Evolutionary conservation across 2,888 invertebrate species (phyloP).

Genomic region (Hypselothyrea guttata): DNA sequence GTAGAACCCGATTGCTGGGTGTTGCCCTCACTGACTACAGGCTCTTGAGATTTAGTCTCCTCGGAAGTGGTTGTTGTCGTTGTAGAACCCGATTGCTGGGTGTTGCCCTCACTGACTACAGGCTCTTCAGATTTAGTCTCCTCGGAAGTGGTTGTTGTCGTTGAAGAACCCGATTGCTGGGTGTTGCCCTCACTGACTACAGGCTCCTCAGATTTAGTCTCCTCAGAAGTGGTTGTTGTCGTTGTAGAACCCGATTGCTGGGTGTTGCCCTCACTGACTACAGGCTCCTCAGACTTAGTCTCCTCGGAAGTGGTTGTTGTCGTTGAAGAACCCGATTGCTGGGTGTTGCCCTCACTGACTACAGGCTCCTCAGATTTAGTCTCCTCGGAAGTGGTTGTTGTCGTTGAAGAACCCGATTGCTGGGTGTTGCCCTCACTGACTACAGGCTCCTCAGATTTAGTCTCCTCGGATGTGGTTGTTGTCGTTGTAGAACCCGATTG

Average conservation of each 20-base stretch:
- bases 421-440: background rate
- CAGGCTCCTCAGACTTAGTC: background rate
- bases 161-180: conserved; percentile 10
- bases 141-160: conserved; percentile 14
- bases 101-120: background rate
- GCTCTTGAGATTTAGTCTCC: background rate
- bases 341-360: background rate
- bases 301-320: conserved; percentile 1
- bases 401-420: conserved; percentile 2
- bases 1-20: background rate
- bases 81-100: background rate
- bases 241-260: conserved; percentile 12
- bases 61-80: background rate
- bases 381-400: background rate
- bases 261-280: background rate
- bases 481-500: conserved; percentile 6
- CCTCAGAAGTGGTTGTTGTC: conserved; percentile 15
- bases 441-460: background rate
- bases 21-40: background rate
- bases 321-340: background rate
- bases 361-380: background rate
- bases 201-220: background rate
- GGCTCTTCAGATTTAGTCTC: background rate
- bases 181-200: background rate
- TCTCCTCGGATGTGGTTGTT: background rate